Evolutionary conservation across 30 jellyfish, hydroid and myxozoan species (phyloP).

Genomic region (Turritopsis dohrnii): DNA sequence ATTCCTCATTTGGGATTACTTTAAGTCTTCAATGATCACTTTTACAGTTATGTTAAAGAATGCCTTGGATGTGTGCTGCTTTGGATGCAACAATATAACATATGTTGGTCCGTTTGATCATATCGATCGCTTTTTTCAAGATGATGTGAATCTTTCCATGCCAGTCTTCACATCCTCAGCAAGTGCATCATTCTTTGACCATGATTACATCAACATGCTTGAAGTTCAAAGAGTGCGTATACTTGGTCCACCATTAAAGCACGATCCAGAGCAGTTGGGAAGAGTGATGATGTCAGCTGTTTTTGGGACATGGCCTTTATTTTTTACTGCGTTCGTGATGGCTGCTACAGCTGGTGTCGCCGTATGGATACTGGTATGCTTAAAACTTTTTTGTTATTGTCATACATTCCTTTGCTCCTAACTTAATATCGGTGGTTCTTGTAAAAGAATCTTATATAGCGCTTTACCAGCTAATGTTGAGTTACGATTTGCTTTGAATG

Average conservation of each 20-base stretch:
- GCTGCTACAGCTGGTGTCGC: conserved; percentile 20
- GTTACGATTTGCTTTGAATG: too few species aligned
- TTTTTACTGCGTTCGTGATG: conserved; percentile 5
- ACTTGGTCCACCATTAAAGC: conserved; percentile 13
- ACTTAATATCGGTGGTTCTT: too few species aligned
- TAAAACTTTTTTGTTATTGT: background rate
- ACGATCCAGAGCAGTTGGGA: conserved; percentile 12
- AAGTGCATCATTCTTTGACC: conserved; percentile 22
- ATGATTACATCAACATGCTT: conserved; percentile 8
- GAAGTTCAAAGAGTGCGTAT: background rate
- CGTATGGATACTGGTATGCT: conserved; percentile 14
- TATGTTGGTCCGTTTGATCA: conserved; percentile 57
- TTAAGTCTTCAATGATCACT: background rate
- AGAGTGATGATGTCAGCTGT: background rate
- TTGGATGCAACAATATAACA: conserved; percentile 53
- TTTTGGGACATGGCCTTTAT: conserved; percentile 7
- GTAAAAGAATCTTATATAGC: too few species aligned
- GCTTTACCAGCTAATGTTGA: too few species aligned
- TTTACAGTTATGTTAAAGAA: conserved; percentile 57
- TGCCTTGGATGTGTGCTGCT: conserved; percentile 63
- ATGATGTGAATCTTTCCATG: conserved; percentile 47
- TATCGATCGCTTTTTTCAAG: conserved; percentile 34
- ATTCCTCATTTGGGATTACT: background rate
- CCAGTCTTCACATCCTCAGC: conserved; percentile 65
- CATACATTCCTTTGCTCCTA: background rate